Base-by-base conservation (phyloP, 2,113 vertebrate species). In the Nestor notabilis region DNA sequence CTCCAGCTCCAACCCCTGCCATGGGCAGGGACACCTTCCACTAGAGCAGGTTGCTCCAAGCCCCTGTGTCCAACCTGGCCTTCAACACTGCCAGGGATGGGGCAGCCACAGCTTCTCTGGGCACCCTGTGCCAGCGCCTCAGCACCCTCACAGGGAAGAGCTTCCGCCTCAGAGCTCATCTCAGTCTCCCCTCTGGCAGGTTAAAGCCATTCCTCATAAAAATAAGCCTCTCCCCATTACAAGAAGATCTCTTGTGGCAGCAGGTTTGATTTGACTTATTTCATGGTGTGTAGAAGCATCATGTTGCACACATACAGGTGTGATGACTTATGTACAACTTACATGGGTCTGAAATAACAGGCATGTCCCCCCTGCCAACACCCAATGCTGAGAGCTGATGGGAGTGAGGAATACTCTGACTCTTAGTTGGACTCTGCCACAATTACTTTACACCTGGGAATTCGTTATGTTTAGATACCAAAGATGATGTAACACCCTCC, bases 301-400 rank as follows among this genome's bases (percentile, higher is more conserved):
- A 8, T 10, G 2, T n/a, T 35, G 53, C 25, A 41, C 37, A 8
- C 0, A 13, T 8, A 3, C 12, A 21, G 13, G 20, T 14, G 14
- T 43, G 9, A 35, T 44, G 56, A 13, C 14, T 58, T 27, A 7
- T 17, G 24, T 3, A 10, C 13, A 39, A 18, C 27, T 23, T 3
- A 17, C 35, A 31, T 11, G 12, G 44, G 5, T 23, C 12, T 72
- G 37, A 21, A 58, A 7, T 58, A 58, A 35, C 56, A 58, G 20
- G 33, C 33, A 58, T 23, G 28, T 19, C 52, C 11, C 29, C 33
- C 33, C 21, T 58, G 33, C 33, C 33, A 35, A 7, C 33, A 35
- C 56, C 5, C 43, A 44, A 44, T 17, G 17, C 16, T 44, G 4
- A 23, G 56, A n/a, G 33, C 56, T 58, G 56, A n/a, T 14, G 33